phyloP scores from a whole-genome alignment of 2,888 invertebrate genomes.

The Luperina nickerlii region DNA sequence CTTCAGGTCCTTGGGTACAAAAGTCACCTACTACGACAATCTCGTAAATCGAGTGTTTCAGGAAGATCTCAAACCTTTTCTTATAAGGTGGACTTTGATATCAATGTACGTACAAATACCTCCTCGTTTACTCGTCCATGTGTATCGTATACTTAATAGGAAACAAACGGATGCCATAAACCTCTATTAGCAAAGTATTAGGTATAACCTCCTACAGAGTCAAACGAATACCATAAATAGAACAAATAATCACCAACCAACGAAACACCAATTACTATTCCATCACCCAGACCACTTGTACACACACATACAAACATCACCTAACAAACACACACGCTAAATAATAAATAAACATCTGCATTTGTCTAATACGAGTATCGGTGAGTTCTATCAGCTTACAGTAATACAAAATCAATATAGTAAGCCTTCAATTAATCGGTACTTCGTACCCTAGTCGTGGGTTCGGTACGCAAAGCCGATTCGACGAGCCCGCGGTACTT shows the following conservation, averaged over 20 bases:
- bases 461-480: slow-evolving; percentile 75
- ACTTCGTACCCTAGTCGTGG: slow-evolving; percentile 49
- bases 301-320: slow-evolving; percentile 58
- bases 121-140: background rate
- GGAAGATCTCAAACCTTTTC: background rate
- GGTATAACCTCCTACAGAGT: background rate
- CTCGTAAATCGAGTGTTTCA: background rate
- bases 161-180: background rate
- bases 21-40: background rate
- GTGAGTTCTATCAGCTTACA: slow-evolving; percentile 80
- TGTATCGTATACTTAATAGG: background rate
- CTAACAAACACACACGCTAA: slow-evolving; percentile 70
- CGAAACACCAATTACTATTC: slow-evolving; percentile 46
- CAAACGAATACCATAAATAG: background rate
- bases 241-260: background rate
- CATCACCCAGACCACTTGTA: slow-evolving; percentile 50
- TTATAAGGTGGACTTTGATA: background rate
- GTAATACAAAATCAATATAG: slow-evolving; percentile 88
- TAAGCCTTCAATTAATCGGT: slow-evolving; percentile 86
- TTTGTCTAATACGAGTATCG: slow-evolving; percentile 73
- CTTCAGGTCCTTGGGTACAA: background rate
- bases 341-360: slow-evolving; percentile 81
- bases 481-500: slow-evolving; percentile 71
- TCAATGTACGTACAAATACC: background rate
- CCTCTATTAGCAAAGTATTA: background rate